phyloP scores from a whole-genome alignment of 2,113 vertebrate species.

The Aphelocoma coerulescens region DNA sequence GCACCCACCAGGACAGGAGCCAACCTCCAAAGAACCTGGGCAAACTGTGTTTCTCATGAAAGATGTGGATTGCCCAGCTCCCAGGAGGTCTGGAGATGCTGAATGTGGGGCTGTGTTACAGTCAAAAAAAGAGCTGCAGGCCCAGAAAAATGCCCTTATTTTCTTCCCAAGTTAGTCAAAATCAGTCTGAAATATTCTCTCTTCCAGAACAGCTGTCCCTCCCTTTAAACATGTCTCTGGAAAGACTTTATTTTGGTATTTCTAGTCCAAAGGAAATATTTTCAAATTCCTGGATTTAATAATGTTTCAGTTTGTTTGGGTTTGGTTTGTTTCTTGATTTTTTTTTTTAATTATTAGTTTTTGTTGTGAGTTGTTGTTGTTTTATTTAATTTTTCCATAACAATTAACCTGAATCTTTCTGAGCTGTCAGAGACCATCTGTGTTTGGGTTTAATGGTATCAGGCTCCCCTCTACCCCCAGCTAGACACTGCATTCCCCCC shows the following conservation, averaged over 20 bases:
- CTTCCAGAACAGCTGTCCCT: neutral
- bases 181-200: neutral
- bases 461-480: neutral
- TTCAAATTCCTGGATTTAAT: constrained; percentile 2
- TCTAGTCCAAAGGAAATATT: constrained; percentile 41
- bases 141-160: neutral
- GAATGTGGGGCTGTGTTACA: neutral
- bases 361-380: neutral
- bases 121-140: neutral
- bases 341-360: neutral
- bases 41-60: neutral
- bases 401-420: neutral
- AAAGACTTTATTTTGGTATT: neutral
- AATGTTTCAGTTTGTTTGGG: neutral
- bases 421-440: neutral
- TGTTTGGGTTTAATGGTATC: neutral
- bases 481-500: neutral
- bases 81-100: neutral
- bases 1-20: neutral
- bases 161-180: neutral
- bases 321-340: neutral
- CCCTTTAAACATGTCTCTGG: neutral
- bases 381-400: neutral
- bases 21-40: neutral
- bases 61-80: neutral